Percentiles rank a stretch among this genome's conserved stretches.
Conservation (phyloP, 2,888 invertebrate genomes). For the Acutogordius australiensis region DNA sequence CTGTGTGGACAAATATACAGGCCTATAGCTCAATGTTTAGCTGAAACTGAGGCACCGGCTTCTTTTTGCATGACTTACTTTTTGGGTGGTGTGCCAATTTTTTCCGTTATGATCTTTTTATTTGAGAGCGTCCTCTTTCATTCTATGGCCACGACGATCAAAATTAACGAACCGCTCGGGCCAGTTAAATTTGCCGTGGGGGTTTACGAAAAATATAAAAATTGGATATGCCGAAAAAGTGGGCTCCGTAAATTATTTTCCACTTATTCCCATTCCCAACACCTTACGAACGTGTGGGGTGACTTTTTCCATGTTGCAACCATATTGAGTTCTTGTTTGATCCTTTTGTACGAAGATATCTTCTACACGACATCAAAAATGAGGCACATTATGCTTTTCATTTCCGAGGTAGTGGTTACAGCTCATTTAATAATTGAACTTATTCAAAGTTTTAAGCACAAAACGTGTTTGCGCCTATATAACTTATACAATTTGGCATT, state of each 20-base stretch:
- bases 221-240: not conserved
- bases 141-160: slow-evolving; percentile 6
- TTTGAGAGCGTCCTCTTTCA: not conserved
- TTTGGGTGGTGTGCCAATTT: slow-evolving; percentile 5
- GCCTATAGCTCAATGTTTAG: not conserved
- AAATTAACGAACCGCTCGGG: not conserved
- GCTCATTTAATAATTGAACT: not conserved
- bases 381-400: not conserved
- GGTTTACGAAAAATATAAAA: not conserved
- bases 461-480: not conserved
- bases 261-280: not conserved
- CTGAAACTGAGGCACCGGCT: slow-evolving; percentile 1
- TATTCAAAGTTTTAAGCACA: not conserved
- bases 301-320: not conserved
- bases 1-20: slow-evolving; percentile 6
- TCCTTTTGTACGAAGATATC: not conserved
- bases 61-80: slow-evolving; percentile 6
- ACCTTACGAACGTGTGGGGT: not conserved
- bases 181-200: not conserved
- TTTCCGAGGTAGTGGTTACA: not conserved
- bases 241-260: too few relatives aligned
- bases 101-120: slow-evolving; percentile 6
- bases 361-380: not conserved
- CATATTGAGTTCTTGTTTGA: not conserved
- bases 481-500: not conserved